Evolutionary conservation across 2,888 invertebrate species (phyloP), one percentile per base, ranked within the genome.

Genomic region (Drosophila gaucha): DNA sequence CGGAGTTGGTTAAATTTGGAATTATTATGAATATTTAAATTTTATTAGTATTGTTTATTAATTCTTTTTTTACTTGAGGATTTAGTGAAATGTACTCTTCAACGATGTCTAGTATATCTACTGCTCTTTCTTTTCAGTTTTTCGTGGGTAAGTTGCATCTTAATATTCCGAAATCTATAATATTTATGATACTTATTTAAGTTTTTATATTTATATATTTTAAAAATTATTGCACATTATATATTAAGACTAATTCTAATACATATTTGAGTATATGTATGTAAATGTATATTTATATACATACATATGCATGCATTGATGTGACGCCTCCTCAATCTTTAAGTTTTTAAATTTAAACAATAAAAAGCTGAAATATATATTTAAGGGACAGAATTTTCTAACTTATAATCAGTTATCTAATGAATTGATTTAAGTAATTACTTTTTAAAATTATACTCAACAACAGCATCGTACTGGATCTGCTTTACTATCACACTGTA

Each of bases 221-320:
- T 12, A 44, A 67, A 59, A 46, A 51, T 50, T 68, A 68, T 68
- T 68, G 68, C 68, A 68, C 68, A 47, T 56, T 57, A 69, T 57
- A 36, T 51, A 44, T 8, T 26, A 38, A 64, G 41, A 41, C 10
- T 66, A 55, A 56, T 22, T 30, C n/a, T 38, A 56, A 38, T 36
- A 36, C 52, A 28, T 9, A 55, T 55, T 28, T 8, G 3, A 35
- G 5, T 33, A 4, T 39, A 14, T 44, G 16, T n/a, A 10, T 30
- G 14, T n/a, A 16, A 38, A 50, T 36, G 16, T n/a, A 26, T 20
- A 28, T 20, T 18, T 28, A 10, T 20, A 36, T 16, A 20, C 22
- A 28, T 28, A 22, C 22, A 22, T 31, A 36, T 36, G 10, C 10
- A 36, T 36, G 10, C 1, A 9, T 10, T 16, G 6, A 16, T 33